phyloP scores from a whole-genome alignment of 1,140 invertebrate species.

The Ceratina australensis region DNA sequence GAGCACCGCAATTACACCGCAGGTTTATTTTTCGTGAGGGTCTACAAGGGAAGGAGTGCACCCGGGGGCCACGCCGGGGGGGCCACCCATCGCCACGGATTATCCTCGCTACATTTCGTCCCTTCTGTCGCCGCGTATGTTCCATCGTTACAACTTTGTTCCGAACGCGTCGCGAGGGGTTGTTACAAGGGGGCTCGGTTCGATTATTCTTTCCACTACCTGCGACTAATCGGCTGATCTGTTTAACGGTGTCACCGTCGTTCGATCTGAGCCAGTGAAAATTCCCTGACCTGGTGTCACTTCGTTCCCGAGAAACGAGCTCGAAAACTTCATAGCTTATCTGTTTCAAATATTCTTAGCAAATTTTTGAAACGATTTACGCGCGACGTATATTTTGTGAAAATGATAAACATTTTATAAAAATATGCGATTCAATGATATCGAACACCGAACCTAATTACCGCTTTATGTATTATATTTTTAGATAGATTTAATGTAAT shows the following conservation, averaged over 20 bases:
- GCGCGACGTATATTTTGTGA: too few species aligned
- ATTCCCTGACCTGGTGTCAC: not conserved
- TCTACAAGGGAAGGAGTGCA: too few species aligned
- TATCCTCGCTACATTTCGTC: constrained; percentile 78
- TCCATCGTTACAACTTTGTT: constrained; percentile 55
- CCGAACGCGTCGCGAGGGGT: not conserved
- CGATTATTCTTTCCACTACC: constrained; percentile 21
- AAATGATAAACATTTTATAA: too few species aligned
- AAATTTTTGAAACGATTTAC: too few species aligned
- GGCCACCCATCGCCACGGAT: constrained; percentile 62
- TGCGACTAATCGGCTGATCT: constrained; percentile 46
- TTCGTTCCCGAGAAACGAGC: not conserved
- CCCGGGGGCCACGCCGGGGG: constrained; percentile 34
- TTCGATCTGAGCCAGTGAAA: not conserved
- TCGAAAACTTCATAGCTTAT: too few species aligned
- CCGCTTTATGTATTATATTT: too few species aligned
- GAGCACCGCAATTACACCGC: constrained; percentile 64
- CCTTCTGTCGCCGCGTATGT: constrained; percentile 77
- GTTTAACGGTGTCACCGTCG: constrained; percentile 35
- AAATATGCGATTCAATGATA: too few species aligned
- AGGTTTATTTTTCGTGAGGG: constrained; percentile 51
- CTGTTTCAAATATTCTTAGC: too few species aligned
- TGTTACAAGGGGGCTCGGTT: constrained; percentile 14
- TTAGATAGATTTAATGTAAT: too few species aligned
- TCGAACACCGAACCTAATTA: too few species aligned